Conservation (phyloP, 2,797 vertebrate species). For the Mormyrus proboscirostris region DNA sequence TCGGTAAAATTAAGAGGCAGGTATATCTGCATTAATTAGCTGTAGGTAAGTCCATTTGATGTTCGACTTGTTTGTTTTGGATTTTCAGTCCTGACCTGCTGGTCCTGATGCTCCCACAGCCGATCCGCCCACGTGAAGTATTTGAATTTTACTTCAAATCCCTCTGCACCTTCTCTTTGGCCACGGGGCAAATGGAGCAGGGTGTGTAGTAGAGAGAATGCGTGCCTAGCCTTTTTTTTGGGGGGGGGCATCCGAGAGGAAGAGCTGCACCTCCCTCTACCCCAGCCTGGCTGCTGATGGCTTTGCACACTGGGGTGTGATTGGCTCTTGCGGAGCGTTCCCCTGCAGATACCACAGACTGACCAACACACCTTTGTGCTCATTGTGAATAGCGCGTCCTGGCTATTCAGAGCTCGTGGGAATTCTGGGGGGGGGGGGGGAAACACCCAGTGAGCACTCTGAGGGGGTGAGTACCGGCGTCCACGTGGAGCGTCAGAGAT, state of each 20-base stretch:
- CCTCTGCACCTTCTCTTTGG: not conserved
- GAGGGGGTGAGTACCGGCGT: not conserved
- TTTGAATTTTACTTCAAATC: not conserved
- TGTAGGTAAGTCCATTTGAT: not conserved
- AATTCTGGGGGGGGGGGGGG: not conserved
- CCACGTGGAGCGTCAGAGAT: not conserved
- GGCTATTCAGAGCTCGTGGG: not conserved
- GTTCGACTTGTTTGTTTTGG: not conserved
- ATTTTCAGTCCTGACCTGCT: not conserved
- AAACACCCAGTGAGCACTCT: not conserved
- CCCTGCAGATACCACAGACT: not conserved
- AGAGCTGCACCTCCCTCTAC: not conserved
- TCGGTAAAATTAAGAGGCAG: not conserved
- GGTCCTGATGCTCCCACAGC: too few species aligned
- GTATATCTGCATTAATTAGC: not conserved
- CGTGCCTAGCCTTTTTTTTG: not conserved
- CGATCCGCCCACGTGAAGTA: not conserved
- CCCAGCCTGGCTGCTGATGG: not conserved
- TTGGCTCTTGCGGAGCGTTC: not conserved
- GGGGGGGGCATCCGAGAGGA: constrained; percentile 8
- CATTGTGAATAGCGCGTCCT: not conserved
- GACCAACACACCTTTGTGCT: not conserved
- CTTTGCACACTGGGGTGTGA: not conserved
- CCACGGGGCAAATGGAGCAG: not conserved
- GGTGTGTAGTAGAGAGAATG: not conserved